phyloP scores from a whole-genome alignment of 2,888 invertebrate genomes.

The Mechanitis messenoides region DNA sequence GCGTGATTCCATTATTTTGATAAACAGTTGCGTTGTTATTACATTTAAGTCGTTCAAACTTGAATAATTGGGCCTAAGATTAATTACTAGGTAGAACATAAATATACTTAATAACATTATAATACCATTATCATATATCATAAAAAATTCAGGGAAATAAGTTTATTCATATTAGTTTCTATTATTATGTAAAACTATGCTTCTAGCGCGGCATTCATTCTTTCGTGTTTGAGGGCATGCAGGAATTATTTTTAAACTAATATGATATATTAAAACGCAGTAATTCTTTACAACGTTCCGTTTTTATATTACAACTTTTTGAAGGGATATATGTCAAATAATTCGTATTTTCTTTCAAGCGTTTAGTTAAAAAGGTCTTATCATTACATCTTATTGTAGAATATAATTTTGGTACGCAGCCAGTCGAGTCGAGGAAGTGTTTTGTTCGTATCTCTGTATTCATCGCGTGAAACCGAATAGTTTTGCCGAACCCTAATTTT shows the following conservation, averaged over 20 bases:
- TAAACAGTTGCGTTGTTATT: neutral
- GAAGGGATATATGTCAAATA: constrained; percentile 12
- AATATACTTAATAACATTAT: no score
- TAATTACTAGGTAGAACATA: no score
- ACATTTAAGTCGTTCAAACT: no score
- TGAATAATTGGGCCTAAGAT: no score
- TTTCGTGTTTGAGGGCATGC: no score
- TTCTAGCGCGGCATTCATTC: no score
- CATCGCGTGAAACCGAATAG: constrained; percentile 43
- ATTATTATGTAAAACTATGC: no score
- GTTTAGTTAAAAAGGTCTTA: constrained; percentile 48
- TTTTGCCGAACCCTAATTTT: constrained; percentile 22
- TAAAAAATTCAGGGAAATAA: no score
- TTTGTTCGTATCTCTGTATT: constrained; percentile 60
- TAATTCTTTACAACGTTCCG: neutral
- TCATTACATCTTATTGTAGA: constrained; percentile 65
- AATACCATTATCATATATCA: no score
- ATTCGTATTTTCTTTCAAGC: constrained; percentile 29
- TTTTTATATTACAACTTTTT: neutral
- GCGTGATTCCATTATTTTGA: constrained; percentile 2
- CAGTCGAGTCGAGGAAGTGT: constrained; percentile 61
- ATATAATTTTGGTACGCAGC: constrained; percentile 66
- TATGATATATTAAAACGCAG: neutral
- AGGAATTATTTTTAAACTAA: neutral
- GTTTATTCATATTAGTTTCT: no score